Conservation (phyloP, 92 coral and sea anemone genomes). For the Palythoa grandis region DNA sequence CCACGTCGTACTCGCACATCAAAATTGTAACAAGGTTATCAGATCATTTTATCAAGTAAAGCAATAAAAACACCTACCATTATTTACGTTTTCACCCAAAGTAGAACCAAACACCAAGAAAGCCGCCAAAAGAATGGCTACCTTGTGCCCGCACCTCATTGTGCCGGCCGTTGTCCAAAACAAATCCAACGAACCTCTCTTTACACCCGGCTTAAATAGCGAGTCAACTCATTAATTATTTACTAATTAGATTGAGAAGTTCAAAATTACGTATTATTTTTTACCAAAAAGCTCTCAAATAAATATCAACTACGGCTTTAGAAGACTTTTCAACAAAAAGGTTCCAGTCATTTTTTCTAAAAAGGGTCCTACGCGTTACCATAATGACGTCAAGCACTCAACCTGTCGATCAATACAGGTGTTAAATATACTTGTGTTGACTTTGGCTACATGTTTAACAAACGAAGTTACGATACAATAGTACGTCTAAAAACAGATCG, state of each 20-base stretch:
- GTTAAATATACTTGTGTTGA: not conserved
- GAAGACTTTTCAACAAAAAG: not conserved
- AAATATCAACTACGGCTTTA: not conserved
- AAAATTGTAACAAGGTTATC: no score
- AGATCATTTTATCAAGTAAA: no score
- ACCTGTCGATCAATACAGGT: not conserved
- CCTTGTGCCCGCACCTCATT: not conserved
- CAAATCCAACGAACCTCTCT: not conserved
- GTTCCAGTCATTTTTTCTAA: not conserved
- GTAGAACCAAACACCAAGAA: not conserved
- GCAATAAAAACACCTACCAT: not conserved
- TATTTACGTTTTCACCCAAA: not conserved
- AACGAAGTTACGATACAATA: not conserved
- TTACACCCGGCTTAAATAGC: not conserved
- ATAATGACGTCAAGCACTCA: not conserved
- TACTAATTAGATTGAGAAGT: not conserved
- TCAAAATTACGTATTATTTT: not conserved
- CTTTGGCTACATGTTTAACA: not conserved
- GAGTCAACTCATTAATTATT: not conserved
- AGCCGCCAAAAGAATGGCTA: constrained; percentile 2
- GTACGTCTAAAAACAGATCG: not conserved
- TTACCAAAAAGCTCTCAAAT: not conserved
- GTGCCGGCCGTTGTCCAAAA: not conserved
- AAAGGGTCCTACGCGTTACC: not conserved
- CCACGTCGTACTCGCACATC: no score